phyloP scores from a whole-genome alignment of 2,888 invertebrate genomes.

The Sylvicola fuscatus region DNA sequence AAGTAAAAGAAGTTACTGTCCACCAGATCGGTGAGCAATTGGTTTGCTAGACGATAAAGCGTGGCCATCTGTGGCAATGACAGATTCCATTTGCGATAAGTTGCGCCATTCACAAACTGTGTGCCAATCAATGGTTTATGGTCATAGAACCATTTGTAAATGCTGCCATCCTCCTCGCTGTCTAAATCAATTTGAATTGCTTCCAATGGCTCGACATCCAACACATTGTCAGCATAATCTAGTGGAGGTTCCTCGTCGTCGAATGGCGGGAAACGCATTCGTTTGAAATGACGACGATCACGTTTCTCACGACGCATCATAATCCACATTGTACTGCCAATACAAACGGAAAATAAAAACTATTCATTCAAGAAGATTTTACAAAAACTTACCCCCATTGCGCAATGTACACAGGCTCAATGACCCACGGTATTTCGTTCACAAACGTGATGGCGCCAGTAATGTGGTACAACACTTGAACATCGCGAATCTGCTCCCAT shows the following conservation, averaged over 20 bases:
- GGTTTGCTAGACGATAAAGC: conserved; percentile 92
- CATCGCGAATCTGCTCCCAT: conserved; percentile 99
- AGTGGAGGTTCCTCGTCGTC: conserved; percentile 99
- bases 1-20: conserved; percentile 98
- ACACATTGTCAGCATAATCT: conserved; percentile 97
- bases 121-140: conserved; percentile 89
- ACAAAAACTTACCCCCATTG: conserved; percentile 74
- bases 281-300: conserved; percentile 94
- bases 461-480: conserved; percentile 93
- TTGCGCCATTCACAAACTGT: conserved; percentile 88
- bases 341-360: too few species aligned
- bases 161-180: conserved; percentile 76
- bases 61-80: conserved; percentile 95
- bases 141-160: conserved; percentile 97
- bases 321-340: conserved; percentile 93
- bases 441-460: conserved; percentile 99
- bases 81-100: conserved; percentile 93
- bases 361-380: conserved; percentile 2
- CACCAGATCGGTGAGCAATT: conserved; percentile 89
- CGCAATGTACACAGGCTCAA: conserved; percentile 97
- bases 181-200: conserved; percentile 98
- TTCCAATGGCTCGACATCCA: conserved; percentile 97
- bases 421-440: conserved; percentile 99
- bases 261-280: conserved; percentile 99
- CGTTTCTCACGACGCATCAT: conserved; percentile 99